A percentile compares a stretch with the other conserved stretches of the same genome.
phyloP scores from a whole-genome alignment of 2,888 invertebrate species.

The Drosophila quinaria region DNA sequence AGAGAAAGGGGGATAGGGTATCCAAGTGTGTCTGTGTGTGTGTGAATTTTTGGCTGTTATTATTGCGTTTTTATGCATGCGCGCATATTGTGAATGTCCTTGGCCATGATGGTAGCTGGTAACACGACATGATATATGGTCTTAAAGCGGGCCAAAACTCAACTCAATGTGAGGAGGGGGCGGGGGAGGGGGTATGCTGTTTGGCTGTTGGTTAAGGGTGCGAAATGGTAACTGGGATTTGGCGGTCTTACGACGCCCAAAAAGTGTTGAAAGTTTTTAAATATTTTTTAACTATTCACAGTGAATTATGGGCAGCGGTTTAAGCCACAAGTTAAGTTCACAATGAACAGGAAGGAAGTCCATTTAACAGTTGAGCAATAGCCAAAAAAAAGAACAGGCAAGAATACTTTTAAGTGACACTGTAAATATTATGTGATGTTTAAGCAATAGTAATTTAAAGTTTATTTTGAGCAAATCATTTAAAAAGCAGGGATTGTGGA shows the following conservation, averaged over 20 bases:
- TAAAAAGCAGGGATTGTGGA: not conserved
- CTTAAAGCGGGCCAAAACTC: constrained; percentile 66
- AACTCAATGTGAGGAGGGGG: not conserved
- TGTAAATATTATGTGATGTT: not conserved
- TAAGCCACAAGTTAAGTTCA: constrained; percentile 15
- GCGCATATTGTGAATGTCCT: constrained; percentile 81
- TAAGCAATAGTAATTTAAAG: not conserved
- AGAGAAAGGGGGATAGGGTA: not conserved
- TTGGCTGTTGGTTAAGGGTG: constrained; percentile 22
- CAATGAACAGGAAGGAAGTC: constrained; percentile 36
- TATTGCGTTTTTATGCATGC: constrained; percentile 81
- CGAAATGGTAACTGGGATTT: constrained; percentile 33
- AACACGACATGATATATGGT: constrained; percentile 72
- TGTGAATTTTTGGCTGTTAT: constrained; percentile 59
- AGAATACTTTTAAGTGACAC: not conserved
- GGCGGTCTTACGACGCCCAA: constrained; percentile 31
- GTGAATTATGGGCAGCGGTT: constrained; percentile 61
- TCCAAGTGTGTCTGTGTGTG: constrained; percentile 4
- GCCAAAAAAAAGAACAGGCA: not conserved
- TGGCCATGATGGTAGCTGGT: constrained; percentile 69
- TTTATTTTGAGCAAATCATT: not conserved
- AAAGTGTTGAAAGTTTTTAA: constrained; percentile 67
- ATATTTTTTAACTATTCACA: constrained; percentile 59
- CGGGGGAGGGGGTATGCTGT: not conserved
- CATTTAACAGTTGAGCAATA: constrained; percentile 32